phyloP scores from a whole-genome alignment of 92 coral and sea anemone genomes.

The Umimayanthus chanpuru region DNA sequence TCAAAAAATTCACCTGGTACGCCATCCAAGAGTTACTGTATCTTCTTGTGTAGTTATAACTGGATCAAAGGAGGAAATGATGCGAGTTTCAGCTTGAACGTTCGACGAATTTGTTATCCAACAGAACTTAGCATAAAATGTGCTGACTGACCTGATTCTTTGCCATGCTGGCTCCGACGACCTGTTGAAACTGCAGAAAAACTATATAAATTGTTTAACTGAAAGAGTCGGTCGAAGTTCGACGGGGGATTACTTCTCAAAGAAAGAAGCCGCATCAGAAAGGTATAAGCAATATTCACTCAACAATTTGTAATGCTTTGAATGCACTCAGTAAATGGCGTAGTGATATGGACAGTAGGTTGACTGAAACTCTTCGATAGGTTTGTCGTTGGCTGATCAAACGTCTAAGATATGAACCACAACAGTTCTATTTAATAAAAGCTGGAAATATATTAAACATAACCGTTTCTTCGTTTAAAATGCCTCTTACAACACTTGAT shows the following conservation, averaged over 20 bases:
- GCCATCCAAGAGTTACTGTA: slow-evolving; percentile 38
- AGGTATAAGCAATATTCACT: not conserved
- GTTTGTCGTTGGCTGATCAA: slow-evolving; percentile 15
- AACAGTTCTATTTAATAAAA: not conserved
- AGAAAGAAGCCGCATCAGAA: slow-evolving; percentile 7
- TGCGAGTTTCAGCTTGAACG: not conserved
- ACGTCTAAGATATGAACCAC: slow-evolving; percentile 4
- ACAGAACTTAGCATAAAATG: slow-evolving; percentile 12
- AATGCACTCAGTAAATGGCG: not conserved
- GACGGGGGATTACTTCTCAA: slow-evolving; percentile 5
- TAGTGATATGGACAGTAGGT: not conserved
- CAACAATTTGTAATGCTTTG: slow-evolving; percentile 26
- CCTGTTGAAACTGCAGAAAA: slow-evolving; percentile 27
- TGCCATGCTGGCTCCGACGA: not conserved
- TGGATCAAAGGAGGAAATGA: slow-evolving; percentile 42
- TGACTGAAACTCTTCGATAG: not conserved
- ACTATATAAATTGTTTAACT: slow-evolving; percentile 41
- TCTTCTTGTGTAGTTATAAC: slow-evolving; percentile 34
- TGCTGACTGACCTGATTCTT: not conserved
- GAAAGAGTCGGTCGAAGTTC: not conserved
- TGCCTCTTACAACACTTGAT: too few species aligned
- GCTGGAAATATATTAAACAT: too few species aligned
- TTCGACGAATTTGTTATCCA: slow-evolving; percentile 32
- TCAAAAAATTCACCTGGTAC: slow-evolving; percentile 41
- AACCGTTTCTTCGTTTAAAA: too few species aligned